Evolutionary conservation across 1,140 invertebrate genomes (phyloP), one percentile per base, ranked within the genome.

Genomic region (Xylocopa sonorina): DNA sequence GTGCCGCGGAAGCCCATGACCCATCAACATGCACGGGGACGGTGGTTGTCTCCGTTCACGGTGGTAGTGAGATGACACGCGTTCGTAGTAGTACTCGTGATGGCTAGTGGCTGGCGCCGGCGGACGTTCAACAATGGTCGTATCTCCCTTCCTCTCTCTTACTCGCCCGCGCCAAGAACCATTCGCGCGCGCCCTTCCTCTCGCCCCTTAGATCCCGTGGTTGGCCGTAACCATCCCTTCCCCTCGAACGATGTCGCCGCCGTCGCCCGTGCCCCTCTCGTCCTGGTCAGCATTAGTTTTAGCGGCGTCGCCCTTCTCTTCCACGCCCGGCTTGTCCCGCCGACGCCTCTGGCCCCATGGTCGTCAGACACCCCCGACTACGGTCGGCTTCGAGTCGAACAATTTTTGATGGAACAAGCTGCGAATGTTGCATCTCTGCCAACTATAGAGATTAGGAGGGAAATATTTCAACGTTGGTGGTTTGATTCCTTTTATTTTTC

Each of bases 61-160:
- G 75, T 80, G 62, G 68, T 85, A 74, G 67, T 74, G 81, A 60
- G 60, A 67, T 55, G 78, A 53, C n/a, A 53, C n/a, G 4, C 5
- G 72, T 43, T 63, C 53, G 80, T 88, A 53, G 82, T 86, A 32
- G 86, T 86, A 87, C 80, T 75, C 83, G 86, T 86, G 83, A 88
- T 86, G 83, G 87, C 88, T 86, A 87, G 85, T 90, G 86, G 88
- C 89, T 91, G 90, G 89, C 90, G 90, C 90, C 90, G 89, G 81
- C 87, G 88, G 88, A 91, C 88, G 84, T 89, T 88, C 89, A 88
- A 90, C 90, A 90, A 89, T 89, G 85, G 87, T 86, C 81, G 86
- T 69, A 77, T 64, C 73, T 81, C 84, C 76, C 82, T 79, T 32
- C 4, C n/a, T 12, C 21, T 29, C 5, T 18, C 46, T 46, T 24